Evolutionary conservation across 2,888 invertebrate genomes (phyloP).

Genomic region (Merodon equestris): DNA sequence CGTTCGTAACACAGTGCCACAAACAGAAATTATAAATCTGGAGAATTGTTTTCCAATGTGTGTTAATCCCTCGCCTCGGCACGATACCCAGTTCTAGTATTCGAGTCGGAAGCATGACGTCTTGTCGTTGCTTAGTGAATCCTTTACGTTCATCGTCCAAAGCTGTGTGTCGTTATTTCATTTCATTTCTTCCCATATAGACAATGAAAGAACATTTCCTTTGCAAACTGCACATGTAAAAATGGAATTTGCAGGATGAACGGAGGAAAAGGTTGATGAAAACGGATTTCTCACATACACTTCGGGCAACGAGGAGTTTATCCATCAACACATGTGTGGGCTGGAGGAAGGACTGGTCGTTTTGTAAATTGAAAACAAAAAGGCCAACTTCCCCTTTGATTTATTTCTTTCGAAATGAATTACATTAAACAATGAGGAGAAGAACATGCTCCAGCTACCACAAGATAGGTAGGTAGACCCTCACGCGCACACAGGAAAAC

Average conservation of each 20-base stretch:
- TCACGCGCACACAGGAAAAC: no score
- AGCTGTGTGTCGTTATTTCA: no score
- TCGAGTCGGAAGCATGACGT: no score
- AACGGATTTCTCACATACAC: not conserved
- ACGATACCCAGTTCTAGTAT: no score
- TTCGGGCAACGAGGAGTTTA: not conserved
- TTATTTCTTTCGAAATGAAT: slow-evolving; percentile 18
- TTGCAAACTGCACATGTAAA: not conserved
- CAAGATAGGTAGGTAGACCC: no score
- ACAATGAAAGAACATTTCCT: no score
- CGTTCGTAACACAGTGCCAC: not conserved
- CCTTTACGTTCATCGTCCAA: no score
- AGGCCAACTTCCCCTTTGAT: slow-evolving; percentile 14
- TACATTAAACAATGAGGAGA: not conserved
- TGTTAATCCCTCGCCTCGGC: not conserved
- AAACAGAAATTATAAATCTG: slow-evolving; percentile 9
- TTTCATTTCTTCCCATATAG: no score
- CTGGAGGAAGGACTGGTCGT: no score
- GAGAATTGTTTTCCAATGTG: slow-evolving; percentile 32
- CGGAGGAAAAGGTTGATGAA: not conserved
- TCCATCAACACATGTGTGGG: no score
- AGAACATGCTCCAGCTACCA: not conserved
- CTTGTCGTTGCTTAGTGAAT: no score
- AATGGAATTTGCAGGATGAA: not conserved
- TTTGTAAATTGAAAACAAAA: not conserved